These are phyloP conservation scores for Arnoldichthys spilopterus DNA, from an alignment of 2,797 vertebrate species.

Conservation along the genomic window DNA sequence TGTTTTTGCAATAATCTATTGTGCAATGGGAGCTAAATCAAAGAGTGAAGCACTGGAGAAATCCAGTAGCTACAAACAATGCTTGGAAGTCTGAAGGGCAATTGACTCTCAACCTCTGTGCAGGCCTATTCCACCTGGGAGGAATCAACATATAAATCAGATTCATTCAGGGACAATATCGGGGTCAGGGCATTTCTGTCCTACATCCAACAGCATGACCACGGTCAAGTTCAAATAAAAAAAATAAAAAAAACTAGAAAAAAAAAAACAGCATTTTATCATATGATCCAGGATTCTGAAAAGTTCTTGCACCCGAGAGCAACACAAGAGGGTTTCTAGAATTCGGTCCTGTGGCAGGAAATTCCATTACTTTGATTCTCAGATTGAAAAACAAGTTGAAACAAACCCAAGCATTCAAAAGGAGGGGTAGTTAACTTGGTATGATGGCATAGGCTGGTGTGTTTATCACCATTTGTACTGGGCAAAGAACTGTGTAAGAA, in stretches of 20 bases:
- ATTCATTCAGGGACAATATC: not conserved
- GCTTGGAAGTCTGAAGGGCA: not conserved
- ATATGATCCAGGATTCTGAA: not conserved
- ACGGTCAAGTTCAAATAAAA: not conserved
- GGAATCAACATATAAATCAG: conserved; percentile 7
- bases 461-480: no score
- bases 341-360: conserved; percentile 53
- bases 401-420: conserved; percentile 53
- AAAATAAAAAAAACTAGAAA: no score
- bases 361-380: conserved; percentile 66
- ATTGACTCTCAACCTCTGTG: not conserved
- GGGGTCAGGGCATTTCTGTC: not conserved
- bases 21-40: not conserved
- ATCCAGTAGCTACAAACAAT: not conserved
- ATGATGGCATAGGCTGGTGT: not conserved
- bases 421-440: conserved; percentile 2
- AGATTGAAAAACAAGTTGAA: conserved; percentile 60
- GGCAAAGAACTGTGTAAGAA: not conserved
- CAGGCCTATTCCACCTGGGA: conserved; percentile 5
- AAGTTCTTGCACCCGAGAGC: not conserved
- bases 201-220: not conserved
- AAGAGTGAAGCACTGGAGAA: not conserved
- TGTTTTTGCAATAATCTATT: not conserved
- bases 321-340: not conserved
- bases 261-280: not conserved